Conservation (phyloP, 37 sponge, comb jelly and placozoan species). For the Ephydatia muelleri region DNA sequence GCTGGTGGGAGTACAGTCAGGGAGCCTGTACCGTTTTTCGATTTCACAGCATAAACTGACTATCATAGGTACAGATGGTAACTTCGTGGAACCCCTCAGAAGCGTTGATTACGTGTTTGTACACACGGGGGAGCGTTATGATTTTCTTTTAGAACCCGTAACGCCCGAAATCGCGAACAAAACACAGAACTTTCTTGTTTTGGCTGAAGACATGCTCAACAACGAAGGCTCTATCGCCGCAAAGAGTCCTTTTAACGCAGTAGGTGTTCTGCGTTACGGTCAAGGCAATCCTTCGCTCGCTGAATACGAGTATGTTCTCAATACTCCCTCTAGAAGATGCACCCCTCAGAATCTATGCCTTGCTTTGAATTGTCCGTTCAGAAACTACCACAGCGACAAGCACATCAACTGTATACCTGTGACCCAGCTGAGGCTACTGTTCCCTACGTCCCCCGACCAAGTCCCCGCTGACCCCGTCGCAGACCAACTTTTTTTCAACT, state of each 20-base stretch:
- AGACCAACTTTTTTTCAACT: conserved; percentile 59
- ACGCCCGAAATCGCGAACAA: conserved; percentile 10
- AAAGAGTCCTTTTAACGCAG: conserved; percentile 36
- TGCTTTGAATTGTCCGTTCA: conserved; percentile 78
- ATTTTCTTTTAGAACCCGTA: conserved; percentile 58
- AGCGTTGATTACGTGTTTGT: conserved; percentile 74
- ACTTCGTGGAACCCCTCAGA: conserved; percentile 37
- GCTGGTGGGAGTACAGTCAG: conserved; percentile 78
- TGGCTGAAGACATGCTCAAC: not conserved
- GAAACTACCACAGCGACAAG: conserved; percentile 21
- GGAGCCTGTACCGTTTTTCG: conserved; percentile 64
- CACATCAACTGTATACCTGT: conserved; percentile 56
- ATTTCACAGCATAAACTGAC: conserved; percentile 66
- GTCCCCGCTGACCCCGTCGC: not conserved
- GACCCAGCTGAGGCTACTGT: conserved; percentile 13
- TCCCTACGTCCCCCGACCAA: not conserved
- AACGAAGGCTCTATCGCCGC: not conserved
- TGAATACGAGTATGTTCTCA: not conserved
- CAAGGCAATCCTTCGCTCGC: not conserved
- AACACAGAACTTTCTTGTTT: not conserved
- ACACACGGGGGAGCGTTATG: conserved; percentile 85
- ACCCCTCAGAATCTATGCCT: conserved; percentile 6
- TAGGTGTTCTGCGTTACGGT: conserved; percentile 50
- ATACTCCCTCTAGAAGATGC: conserved; percentile 11
- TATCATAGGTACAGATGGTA: conserved; percentile 75